phyloP scores from a whole-genome alignment of 2,888 invertebrate genomes.

The Oscheius sp. region DNA sequence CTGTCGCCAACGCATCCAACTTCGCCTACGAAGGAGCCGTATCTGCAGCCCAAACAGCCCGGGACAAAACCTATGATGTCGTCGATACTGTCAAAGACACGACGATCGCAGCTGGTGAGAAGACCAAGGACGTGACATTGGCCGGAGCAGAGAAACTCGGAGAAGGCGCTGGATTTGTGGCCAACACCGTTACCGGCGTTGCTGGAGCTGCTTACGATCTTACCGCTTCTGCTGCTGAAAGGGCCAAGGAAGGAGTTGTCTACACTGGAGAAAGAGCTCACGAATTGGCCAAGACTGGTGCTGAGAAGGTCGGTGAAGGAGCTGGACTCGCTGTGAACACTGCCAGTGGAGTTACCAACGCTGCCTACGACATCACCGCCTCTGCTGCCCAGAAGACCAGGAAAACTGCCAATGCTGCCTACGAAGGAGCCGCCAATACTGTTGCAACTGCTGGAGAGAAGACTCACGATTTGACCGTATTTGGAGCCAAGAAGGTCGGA shows the following conservation, averaged over 20 bases:
- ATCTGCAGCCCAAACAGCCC: too few species aligned
- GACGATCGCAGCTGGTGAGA: neutral
- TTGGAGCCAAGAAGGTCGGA: neutral
- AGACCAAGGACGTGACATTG: neutral
- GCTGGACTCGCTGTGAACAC: neutral
- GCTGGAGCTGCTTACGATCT: neutral
- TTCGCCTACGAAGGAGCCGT: too few species aligned
- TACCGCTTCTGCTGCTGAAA: neutral
- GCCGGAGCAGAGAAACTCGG: neutral
- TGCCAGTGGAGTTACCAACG: neutral
- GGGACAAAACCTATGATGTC: too few species aligned
- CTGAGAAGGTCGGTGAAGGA: neutral
- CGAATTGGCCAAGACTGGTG: neutral
- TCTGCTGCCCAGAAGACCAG: neutral
- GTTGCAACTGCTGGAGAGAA: neutral
- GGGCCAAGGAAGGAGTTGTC: slow-evolving; percentile 10
- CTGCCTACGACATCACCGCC: too few species aligned
- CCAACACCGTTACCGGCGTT: neutral
- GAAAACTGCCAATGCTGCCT: neutral
- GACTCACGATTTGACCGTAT: neutral
- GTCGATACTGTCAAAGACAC: neutral
- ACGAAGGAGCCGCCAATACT: neutral
- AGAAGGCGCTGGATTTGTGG: slow-evolving; percentile 2
- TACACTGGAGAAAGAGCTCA: neutral
- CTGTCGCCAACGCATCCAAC: neutral